Evolutionary conservation across 2,888 invertebrate species (phyloP).

Genomic region (Drosophila basisetae): DNA sequence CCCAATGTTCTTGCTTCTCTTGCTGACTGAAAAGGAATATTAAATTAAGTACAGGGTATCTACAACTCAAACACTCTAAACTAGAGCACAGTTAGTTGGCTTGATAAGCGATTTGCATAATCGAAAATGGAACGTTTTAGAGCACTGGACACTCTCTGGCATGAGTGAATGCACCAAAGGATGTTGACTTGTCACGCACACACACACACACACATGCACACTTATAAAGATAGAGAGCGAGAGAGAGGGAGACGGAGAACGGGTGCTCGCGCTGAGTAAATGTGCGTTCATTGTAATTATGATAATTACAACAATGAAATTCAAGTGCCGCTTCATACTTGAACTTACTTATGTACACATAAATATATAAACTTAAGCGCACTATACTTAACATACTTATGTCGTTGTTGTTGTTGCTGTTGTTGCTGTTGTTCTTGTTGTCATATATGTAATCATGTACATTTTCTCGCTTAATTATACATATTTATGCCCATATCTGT

Average conservation of each 20-base stretch:
- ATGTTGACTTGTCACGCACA: slow-evolving; percentile 78
- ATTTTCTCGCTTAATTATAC: slow-evolving; percentile 34
- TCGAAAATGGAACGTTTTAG: slow-evolving; percentile 77
- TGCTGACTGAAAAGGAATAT: not conserved
- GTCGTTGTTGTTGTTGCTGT: slow-evolving; percentile 1
- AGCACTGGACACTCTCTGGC: slow-evolving; percentile 43
- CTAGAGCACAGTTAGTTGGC: slow-evolving; percentile 37
- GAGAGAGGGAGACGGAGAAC: not conserved
- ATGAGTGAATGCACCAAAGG: slow-evolving; percentile 81
- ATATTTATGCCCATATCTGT: slow-evolving; percentile 38
- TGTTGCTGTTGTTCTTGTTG: slow-evolving; percentile 11
- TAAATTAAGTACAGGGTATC: not conserved
- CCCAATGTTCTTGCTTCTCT: not conserved
- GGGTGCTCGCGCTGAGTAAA: slow-evolving; percentile 11
- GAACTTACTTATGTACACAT: slow-evolving; percentile 8
- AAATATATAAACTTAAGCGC: not conserved
- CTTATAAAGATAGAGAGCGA: not conserved
- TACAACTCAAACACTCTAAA: not conserved
- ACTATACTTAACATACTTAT: slow-evolving; percentile 14
- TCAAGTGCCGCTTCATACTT: slow-evolving; percentile 36
- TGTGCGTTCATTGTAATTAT: slow-evolving; percentile 52
- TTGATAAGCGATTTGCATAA: slow-evolving; percentile 76
- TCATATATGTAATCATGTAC: slow-evolving; percentile 29
- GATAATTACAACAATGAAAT: slow-evolving; percentile 57
- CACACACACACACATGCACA: slow-evolving; percentile 10